Evolutionary conservation across 2,797 vertebrate species (phyloP), one percentile per base, ranked within the genome.

Genomic region (Sebastes taczanowskii): DNA sequence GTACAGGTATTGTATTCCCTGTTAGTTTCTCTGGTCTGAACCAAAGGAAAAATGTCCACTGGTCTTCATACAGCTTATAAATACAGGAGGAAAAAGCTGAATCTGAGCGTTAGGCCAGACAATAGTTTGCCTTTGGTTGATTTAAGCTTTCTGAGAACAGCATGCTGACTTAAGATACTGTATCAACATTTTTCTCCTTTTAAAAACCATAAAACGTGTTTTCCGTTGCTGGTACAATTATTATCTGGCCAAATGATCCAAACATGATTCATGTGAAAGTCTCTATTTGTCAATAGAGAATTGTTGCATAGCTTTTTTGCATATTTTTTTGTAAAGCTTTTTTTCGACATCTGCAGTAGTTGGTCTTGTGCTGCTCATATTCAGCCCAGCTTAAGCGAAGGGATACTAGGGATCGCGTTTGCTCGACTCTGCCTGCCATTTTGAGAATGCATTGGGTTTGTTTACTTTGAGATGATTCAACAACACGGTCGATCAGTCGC

Each of bases 401-500:
- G 49, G 61, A 29, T 61, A 23, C 23, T 38, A 58, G 11, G 55
- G 35, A 77, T 42, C 4, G 6, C 49, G 69, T 78, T 79, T 71
- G 78, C 38, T 82, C 38, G 32, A 64, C 66, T 78, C 35, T 81
- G 66, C 64, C 52, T 82, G 77, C 62, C 62, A 27, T 46, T 79
- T 77, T 11, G 25, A 42, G 60, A 62, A 71, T 38, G 23, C 29
- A 38, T 52, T 5, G 0, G 34, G 30, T 75, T 83, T 79, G 49
- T 85, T 87, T 85, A 77, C 59, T 84, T 78, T 71, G 20, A 82
- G 11, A 75, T 42, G 16, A 74, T 82, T 82, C 35, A 77, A 56
- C 46, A 65, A 71, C 14, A 65, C 78, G 71, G 62, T 79, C 13
- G 14, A 68, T 71, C 66, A 71, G 74, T 83, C 70, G 65, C 46